Conservation (phyloP, 2,797 vertebrate species). For the Mus caroli region DNA sequence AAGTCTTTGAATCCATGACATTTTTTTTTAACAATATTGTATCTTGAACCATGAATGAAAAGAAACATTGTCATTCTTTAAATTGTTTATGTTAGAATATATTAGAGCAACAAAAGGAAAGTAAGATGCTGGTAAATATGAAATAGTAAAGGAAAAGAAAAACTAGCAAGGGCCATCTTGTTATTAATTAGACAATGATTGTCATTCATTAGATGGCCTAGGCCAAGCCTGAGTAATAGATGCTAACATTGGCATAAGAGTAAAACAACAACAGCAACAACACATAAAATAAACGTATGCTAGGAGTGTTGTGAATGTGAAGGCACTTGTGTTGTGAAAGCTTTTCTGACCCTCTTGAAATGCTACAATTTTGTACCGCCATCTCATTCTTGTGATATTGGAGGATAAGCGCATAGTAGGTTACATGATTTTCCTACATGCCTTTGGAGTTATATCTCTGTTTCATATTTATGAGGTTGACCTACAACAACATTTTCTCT, state of each 20-base stretch:
- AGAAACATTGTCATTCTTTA: neutral
- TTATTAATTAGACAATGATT: neutral
- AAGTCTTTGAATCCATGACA: neutral
- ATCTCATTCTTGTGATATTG: conserved; percentile 54
- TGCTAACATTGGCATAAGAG: neutral
- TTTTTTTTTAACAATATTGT: neutral
- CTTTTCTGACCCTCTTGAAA: conserved; percentile 12
- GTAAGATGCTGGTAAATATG: neutral
- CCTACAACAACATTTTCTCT: conserved; percentile 6
- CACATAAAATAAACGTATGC: neutral
- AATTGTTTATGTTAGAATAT: neutral
- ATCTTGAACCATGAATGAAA: neutral
- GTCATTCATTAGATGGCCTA: neutral
- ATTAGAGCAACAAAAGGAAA: neutral
- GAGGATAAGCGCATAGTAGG: conserved; percentile 18
- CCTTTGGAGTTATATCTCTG: conserved; percentile 8
- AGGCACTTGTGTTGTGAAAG: neutral
- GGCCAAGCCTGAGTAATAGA: neutral
- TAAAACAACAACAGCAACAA: neutral
- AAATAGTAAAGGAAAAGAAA: conserved; percentile 49
- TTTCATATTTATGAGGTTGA: conserved; percentile 8
- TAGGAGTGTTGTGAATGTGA: conserved; percentile 12
- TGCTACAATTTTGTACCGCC: conserved; percentile 32
- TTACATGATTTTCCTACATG: neutral
- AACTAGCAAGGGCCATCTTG: neutral